These are phyloP conservation scores for Eilema griseolum DNA, from an alignment of 2,888 invertebrate genomes.

Conservation along the genomic window DNA sequence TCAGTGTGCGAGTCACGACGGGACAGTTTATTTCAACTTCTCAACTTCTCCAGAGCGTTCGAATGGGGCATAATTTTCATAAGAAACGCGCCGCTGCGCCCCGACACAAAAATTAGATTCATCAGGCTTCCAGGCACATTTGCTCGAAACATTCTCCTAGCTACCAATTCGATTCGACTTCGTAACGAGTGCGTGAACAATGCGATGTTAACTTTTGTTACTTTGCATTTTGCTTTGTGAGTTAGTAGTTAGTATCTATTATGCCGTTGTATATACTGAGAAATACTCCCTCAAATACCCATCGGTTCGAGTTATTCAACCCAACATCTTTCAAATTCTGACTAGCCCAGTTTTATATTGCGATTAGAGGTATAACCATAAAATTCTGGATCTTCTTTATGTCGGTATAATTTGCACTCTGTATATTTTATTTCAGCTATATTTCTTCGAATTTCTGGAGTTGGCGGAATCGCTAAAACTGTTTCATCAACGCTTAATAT, in stretches of 20 bases:
- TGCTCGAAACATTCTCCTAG: slow-evolving; percentile 69
- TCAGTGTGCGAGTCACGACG: slow-evolving; percentile 81
- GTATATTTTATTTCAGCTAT: slow-evolving; percentile 66
- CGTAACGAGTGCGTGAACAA: slow-evolving; percentile 76
- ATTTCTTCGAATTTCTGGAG: slow-evolving; percentile 60
- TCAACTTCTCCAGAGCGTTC: slow-evolving; percentile 79
- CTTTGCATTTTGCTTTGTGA: slow-evolving; percentile 67
- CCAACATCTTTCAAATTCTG: slow-evolving; percentile 59
- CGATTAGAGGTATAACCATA: slow-evolving; percentile 68
- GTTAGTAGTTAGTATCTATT: slow-evolving; percentile 42
- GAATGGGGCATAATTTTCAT: slow-evolving; percentile 85
- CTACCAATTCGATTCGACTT: slow-evolving; percentile 76
- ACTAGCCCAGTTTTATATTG: slow-evolving; percentile 64
- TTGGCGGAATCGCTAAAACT: slow-evolving; percentile 59
- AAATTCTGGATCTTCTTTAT: slow-evolving; percentile 70
- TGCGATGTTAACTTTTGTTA: slow-evolving; percentile 70
- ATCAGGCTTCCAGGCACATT: slow-evolving; percentile 76
- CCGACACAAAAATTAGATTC: slow-evolving; percentile 83
- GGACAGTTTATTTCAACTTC: slow-evolving; percentile 85
- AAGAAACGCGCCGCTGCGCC: slow-evolving; percentile 76
- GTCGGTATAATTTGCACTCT: slow-evolving; percentile 71
- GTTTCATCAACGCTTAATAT: slow-evolving; percentile 70
- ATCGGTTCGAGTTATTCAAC: slow-evolving; percentile 20
- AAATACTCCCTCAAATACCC: slow-evolving; percentile 41
- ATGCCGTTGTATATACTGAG: slow-evolving; percentile 29